Evolutionary conservation across 2,113 vertebrate species (phyloP), one percentile per base, ranked within the genome.

Genomic region (Rhabdornis inornatus): DNA sequence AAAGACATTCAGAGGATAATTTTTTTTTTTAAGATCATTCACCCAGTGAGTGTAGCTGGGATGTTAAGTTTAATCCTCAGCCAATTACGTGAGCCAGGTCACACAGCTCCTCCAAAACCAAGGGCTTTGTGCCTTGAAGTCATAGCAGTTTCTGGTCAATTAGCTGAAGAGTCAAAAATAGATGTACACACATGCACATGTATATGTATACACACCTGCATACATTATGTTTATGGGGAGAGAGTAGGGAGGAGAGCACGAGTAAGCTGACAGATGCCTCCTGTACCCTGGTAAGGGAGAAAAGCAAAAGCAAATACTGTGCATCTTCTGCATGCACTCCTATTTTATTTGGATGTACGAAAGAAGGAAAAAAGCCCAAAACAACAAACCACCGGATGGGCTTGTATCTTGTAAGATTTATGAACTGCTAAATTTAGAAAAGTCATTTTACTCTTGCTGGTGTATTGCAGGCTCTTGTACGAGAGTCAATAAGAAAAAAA

Each of bases 351-450:
- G 31, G 11, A 11, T 61, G 53, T 22, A 53, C 28, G n/a, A 70
- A 61, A 88, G 55, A 91, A 39, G 13, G 75, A 13, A 70, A 27
- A 42, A 63, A 20, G 0, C 2, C 6, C 12, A 33, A 65, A 79
- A 11, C 31, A 60, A 23, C n/a, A 72, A 66, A 47, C 14, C 15
- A 52, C 40, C 74, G 61, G 22, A 93, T 90, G 78, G 45, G 35
- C 49, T 90, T 89, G 24, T 22, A 25, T 96, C 85, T 85, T 96
- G 22, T 92, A 95, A 97, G 94, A 97, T 97, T 97, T 97, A 97
- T 97, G 96, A 95, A 94, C 71, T 91, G 57, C 95, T 97, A 97
- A 96, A 97, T 97, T 97, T 97, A 97, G 96, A 92, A 96, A 94
- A 96, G 80, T 95, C 40, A 95, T 95, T 98, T 97, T 94, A 92